Evolutionary conservation across 2,888 invertebrate genomes (phyloP), one percentile per base, ranked within the genome.

Genomic region (Choreutis nemorana): DNA sequence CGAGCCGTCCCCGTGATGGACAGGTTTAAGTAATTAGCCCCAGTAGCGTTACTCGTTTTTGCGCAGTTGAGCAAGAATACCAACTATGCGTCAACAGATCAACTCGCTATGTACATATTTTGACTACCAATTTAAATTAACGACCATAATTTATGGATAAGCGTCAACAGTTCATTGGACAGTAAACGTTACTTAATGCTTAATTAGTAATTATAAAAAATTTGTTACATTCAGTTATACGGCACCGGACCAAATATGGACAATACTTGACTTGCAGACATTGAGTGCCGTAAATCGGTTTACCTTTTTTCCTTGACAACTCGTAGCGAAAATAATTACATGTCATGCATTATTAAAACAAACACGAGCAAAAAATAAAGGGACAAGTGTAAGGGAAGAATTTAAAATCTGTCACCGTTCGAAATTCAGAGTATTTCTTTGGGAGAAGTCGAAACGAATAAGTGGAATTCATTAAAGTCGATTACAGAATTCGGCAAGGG

Each of bases 351-450:
- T 73, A 75, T 77, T 67, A 52, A 75, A 68, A 57, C 63, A 61
- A 65, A 61, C 50, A 56, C 40, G 28, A 21, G 29, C 39, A 55
- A 68, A 64, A 68, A 58, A 51, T 43, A 37, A 46, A 48, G 45
- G 46, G 50, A 60, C 72, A 77, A 77, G 75, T 77, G 75, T 75
- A 77, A 75, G 67, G 50, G 57, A 71, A 71, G 68, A 77, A 75
- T 75, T 75, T 70, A 65, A 73, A 77, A 71, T 77, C 70, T 77
- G 72, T 75, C 78, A 77, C 73, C 55, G 58, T 58, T 68, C 57
- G 53, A 67, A 65, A 77, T 73, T 70, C 70, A 55, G 63, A 63
- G 61, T 66, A 64, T 70, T 67, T 59, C 53, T 41, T 41, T 39
- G 47, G 53, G 65, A 72, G 68, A 67, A 66, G 52, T 54, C 45